Conservation (phyloP, 2,888 invertebrate species). For the Microctonus hyperodae region DNA sequence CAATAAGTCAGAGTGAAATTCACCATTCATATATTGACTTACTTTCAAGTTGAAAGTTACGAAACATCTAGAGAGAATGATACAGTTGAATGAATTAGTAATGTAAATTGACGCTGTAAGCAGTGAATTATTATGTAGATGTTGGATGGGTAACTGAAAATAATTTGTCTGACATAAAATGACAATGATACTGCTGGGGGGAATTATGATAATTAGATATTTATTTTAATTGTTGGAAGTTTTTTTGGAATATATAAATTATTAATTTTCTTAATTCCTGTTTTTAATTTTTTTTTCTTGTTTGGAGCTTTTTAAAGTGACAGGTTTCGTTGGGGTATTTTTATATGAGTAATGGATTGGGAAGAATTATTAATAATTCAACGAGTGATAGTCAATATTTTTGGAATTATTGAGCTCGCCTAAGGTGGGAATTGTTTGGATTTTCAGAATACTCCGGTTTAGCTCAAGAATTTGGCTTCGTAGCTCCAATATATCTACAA, state of each 20-base stretch:
- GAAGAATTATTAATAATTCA: neutral
- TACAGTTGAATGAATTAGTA: constrained; percentile 2
- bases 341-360: neutral
- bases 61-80: neutral
- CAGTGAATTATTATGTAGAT: constrained; percentile 17
- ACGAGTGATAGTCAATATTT: neutral
- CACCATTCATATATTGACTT: neutral
- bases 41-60: neutral
- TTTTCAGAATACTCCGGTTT: constrained; percentile 51
- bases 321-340: no score
- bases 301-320: no score
- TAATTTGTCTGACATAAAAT: constrained; percentile 45
- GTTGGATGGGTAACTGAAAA: constrained; percentile 46
- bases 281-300: no score
- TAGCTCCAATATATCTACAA: constrained; percentile 8
- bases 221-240: no score
- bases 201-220: neutral
- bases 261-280: no score
- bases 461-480: constrained; percentile 40
- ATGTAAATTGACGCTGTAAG: constrained; percentile 13
- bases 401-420: neutral
- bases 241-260: no score
- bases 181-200: neutral
- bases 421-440: constrained; percentile 46
- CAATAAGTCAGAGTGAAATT: neutral